These are phyloP conservation scores for Tor tambroides DNA, from an alignment of 2,113 vertebrate species.

Conservation along the genomic window DNA sequence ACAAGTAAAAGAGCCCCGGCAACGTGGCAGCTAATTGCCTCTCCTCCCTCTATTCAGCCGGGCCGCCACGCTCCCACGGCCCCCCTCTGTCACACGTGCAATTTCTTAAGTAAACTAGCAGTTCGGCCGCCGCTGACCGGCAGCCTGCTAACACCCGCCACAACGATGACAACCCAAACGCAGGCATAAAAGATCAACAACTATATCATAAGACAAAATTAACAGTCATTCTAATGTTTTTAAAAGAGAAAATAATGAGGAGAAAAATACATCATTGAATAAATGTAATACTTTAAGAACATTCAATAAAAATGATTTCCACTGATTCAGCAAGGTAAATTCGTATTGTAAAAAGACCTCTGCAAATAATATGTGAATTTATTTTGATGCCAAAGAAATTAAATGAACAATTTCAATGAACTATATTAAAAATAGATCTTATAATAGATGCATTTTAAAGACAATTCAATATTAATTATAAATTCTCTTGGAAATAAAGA, in stretches of 20 bases:
- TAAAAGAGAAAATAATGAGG: slow-evolving; percentile 41
- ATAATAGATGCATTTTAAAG: no score
- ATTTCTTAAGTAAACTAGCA: slow-evolving; percentile 88
- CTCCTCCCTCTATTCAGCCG: slow-evolving; percentile 92
- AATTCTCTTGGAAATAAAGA: no score
- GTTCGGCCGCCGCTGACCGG: slow-evolving; percentile 81
- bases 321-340: not conserved
- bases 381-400: not conserved
- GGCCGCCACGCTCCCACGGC: slow-evolving; percentile 85
- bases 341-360: not conserved
- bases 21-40: slow-evolving; percentile 95
- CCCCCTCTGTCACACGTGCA: slow-evolving; percentile 86
- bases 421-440: no score
- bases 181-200: not conserved
- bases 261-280: slow-evolving; percentile 53
- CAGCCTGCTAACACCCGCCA: slow-evolving; percentile 75
- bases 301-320: no score
- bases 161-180: not conserved
- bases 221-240: not conserved
- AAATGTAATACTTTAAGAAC: not conserved
- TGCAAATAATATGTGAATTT: not conserved
- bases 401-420: not conserved
- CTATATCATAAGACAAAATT: not conserved
- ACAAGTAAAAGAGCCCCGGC: slow-evolving; percentile 94
- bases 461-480: not conserved